Percentiles rank a stretch among this genome's conserved stretches.
phyloP scores from a whole-genome alignment of 1,140 invertebrate species.

The Bathynomus jamesi region DNA sequence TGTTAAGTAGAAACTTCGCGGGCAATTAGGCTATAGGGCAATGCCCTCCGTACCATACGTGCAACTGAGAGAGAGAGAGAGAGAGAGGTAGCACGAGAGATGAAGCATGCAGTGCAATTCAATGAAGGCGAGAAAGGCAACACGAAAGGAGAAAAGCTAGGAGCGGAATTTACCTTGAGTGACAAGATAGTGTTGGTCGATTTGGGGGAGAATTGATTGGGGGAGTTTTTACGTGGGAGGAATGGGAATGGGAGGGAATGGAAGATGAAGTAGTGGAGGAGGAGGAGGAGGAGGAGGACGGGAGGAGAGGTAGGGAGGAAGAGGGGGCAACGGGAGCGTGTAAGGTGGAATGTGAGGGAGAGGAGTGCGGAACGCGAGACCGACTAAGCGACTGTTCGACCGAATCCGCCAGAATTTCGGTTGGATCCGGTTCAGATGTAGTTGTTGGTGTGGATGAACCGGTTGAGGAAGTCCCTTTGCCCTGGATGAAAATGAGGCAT shows the following conservation, averaged over 20 bases:
- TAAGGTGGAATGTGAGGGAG: background rate
- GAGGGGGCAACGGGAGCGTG: background rate
- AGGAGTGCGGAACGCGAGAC: slow-evolving; percentile 46
- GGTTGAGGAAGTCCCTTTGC: slow-evolving; percentile 28
- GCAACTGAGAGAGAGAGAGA: no score
- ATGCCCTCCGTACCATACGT: no score
- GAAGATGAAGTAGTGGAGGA: background rate
- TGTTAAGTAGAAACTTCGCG: no score
- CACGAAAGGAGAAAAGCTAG: no score
- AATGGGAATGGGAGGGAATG: background rate
- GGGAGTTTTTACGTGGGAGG: background rate
- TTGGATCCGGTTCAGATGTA: slow-evolving; percentile 45
- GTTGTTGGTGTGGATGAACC: slow-evolving; percentile 47
- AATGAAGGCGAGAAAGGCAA: no score
- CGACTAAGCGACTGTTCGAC: slow-evolving; percentile 45
- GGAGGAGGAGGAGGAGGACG: background rate
- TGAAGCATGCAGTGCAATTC: no score
- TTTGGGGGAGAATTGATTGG: background rate
- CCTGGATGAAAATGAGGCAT: no score
- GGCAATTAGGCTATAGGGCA: no score
- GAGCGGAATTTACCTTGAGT: background rate
- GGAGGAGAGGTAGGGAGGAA: background rate
- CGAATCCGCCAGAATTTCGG: slow-evolving; percentile 36
- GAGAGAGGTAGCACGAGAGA: no score
- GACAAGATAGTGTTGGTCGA: background rate